A percentile compares a stretch with the other conserved stretches of the same genome.
Conservation (phyloP, 2,888 invertebrate species). For the Chymomyza fuscimana region DNA sequence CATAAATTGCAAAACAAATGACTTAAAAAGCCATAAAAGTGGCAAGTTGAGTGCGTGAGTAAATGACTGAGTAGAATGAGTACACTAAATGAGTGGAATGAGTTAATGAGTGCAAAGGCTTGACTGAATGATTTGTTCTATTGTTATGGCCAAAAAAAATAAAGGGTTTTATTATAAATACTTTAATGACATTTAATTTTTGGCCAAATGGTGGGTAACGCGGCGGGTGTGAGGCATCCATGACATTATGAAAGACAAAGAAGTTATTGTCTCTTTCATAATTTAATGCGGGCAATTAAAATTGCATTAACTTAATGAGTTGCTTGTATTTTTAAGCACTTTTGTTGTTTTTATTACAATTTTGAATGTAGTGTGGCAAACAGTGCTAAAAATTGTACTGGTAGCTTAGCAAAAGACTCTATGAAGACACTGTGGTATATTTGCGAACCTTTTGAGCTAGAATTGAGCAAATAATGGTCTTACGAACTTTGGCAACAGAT, state of each 20-base stretch:
- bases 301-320: constrained; percentile 60
- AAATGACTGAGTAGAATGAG: constrained; percentile 28
- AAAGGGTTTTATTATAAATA: constrained; percentile 22
- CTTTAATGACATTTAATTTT: constrained; percentile 53
- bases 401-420: too few relatives aligned
- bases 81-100: neutral
- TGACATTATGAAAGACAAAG: neutral
- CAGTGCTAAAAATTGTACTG: too few relatives aligned
- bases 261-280: neutral
- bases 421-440: too few relatives aligned
- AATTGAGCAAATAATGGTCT: too few relatives aligned
- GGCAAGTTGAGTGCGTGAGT: constrained; percentile 13
- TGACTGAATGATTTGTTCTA: neutral
- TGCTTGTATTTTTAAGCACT: constrained; percentile 26
- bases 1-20: constrained; percentile 50
- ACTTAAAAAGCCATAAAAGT: constrained; percentile 21
- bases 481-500: too few relatives aligned
- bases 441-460: too few relatives aligned
- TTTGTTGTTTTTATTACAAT: constrained; percentile 15
- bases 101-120: neutral
- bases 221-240: neutral
- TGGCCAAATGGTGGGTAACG: constrained; percentile 8
- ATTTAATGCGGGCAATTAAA: constrained; percentile 51
- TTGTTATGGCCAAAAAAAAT: neutral
- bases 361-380: too few relatives aligned